Base-by-base conservation (phyloP, 2,797 vertebrate genomes). In the Oreonectes daqikongensis region DNA sequence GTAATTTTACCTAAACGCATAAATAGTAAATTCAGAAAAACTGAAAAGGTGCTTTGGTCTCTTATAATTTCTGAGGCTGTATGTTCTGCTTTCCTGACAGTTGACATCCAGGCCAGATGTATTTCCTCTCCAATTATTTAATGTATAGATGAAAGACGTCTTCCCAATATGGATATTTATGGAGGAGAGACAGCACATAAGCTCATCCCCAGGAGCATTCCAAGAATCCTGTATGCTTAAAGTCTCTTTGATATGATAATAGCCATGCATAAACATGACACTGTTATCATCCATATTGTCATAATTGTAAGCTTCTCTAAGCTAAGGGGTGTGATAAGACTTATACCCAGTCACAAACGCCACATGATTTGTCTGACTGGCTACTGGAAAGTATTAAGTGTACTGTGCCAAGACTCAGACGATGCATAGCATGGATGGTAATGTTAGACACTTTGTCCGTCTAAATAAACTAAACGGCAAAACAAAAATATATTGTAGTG, bases 181-280 rank as follows among this genome's bases (percentile, higher is more conserved):
- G 63, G 70, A 60, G 44, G 28, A 61, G 50, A 20, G 48, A 75
- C 35, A 48, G 35, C 28, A n/a, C 53, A 63, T 76, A 48, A 60
- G 57, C 68, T 63, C 50, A 52, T 67, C 73, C 72, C 64, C 0
- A 70, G 68, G 72, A 73, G 50, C 44, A n/a, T 69, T 63, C 53
- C 12, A 50, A 75, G 75, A 48, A 61, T 78, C 75, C 59, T 67
- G 53, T 22, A 75, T 80, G 67, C 42, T 30, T 53, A 72, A 35
- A 77, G 32, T 18, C 69, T 60, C 77, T 83, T 83, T 81, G 82
- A 83, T 81, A 83, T 81, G 82, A 74, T 79, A 83, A 81, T 79
- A 46, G 38, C 59, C 60, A 77, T 79, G 69, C 77, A 77, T 81
- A 83, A 77, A 79, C 82, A 81, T 77, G 79, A 71, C 64, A 42